Conservation (phyloP, 2,797 vertebrate species). For the Clarias fuscus region DNA sequence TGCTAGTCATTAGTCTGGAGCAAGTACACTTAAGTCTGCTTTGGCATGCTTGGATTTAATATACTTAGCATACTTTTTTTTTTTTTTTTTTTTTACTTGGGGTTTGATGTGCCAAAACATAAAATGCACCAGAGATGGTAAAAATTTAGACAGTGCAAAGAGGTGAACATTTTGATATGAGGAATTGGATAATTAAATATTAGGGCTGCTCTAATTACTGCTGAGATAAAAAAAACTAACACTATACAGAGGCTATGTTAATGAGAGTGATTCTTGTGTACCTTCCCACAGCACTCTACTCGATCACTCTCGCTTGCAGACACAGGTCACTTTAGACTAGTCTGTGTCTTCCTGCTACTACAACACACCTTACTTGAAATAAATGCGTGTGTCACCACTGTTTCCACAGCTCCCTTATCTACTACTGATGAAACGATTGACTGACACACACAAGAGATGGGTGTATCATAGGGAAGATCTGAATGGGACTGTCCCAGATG, state of each 20-base stretch:
- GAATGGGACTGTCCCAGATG: slow-evolving; percentile 19
- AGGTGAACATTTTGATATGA: not conserved
- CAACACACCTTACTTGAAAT: not conserved
- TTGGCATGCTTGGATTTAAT: too few relatives aligned
- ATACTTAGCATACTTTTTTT: too few relatives aligned
- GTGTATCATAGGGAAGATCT: slow-evolving; percentile 22
- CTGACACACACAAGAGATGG: not conserved
- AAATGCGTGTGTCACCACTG: not conserved
- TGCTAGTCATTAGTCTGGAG: too few relatives aligned
- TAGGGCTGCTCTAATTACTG: not conserved
- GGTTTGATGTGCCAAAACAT: too few relatives aligned
- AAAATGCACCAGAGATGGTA: not conserved
- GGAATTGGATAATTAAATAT: not conserved
- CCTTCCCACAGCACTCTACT: not conserved
- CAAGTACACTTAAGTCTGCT: too few relatives aligned
- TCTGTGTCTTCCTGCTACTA: not conserved
- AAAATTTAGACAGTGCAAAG: not conserved
- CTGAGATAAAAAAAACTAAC: not conserved
- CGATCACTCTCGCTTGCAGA: slow-evolving; percentile 3
- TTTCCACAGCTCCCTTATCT: slow-evolving; percentile 34
- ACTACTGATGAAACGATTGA: not conserved
- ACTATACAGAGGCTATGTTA: not conserved
- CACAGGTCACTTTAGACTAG: not conserved
- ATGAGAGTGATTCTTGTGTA: not conserved
- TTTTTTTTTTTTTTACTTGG: too few relatives aligned